A percentile compares a stretch with the other conserved stretches of the same genome.
phyloP scores from a whole-genome alignment of 2,888 invertebrate genomes.

The Sphaeridia pumilis region DNA sequence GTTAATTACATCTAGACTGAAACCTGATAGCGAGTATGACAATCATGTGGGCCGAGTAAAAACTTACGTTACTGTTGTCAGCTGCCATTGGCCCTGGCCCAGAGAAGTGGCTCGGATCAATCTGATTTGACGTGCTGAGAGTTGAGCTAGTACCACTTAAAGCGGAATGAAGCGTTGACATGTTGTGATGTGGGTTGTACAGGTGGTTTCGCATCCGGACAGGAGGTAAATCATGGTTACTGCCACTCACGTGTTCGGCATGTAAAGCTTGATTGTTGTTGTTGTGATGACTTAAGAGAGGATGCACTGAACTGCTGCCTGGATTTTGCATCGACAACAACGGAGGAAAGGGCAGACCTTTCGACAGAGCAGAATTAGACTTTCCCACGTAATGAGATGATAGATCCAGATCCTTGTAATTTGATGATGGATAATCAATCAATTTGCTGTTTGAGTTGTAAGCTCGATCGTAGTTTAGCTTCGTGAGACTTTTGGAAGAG shows the following conservation, averaged over 20 bases:
- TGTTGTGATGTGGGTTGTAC: background rate
- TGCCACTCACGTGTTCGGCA: background rate
- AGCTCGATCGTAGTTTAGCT: constrained; percentile 13
- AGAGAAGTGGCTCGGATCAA: background rate
- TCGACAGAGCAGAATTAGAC: constrained; percentile 12
- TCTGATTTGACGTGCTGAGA: background rate
- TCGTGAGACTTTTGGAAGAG: constrained; percentile 13
- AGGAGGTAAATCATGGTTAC: background rate
- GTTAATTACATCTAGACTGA: constrained; percentile 2
- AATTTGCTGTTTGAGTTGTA: constrained; percentile 11
- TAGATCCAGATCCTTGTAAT: constrained; percentile 6
- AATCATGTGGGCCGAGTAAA: no score
- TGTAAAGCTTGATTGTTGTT: constrained; percentile 1
- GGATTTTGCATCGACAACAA: constrained; percentile 1
- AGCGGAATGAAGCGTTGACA: no score
- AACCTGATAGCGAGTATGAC: no score
- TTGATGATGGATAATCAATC: constrained; percentile 6
- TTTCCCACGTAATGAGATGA: constrained; percentile 9
- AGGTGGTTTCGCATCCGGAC: background rate
- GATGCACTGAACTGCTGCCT: background rate
- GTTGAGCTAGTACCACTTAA: constrained; percentile 1
- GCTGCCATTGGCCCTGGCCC: background rate
- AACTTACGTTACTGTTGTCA: constrained; percentile 6
- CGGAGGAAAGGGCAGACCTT: constrained; percentile 11
- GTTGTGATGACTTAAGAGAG: background rate